Evolutionary conservation across 2,888 invertebrate genomes (phyloP), one percentile per base, ranked within the genome.

Genomic region (Hyposoter dolosus): DNA sequence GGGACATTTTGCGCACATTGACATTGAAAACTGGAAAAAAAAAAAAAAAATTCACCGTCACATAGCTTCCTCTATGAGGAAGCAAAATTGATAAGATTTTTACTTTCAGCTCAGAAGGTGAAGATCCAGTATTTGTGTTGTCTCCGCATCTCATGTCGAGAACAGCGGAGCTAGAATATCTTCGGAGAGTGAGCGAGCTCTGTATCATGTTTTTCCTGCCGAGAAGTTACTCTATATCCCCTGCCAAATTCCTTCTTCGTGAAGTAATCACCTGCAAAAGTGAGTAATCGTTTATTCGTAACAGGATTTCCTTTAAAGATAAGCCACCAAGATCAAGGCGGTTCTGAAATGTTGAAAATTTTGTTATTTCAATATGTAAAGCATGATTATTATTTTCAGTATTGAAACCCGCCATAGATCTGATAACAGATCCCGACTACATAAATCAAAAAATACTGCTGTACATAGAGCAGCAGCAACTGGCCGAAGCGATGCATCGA

Each of bases 371-470:
- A 17, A 3, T 7, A 50, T 50, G 6, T n/a, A 50, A 65, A 19
- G 17, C 17, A 1, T 32, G 3, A 65, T 35, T 17, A 40, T 40
- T 40, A 83, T 87, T 95, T 95, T 82, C 91, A 97, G 97, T 98
- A 87, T 95, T 98, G 83, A 97, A 97, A 93, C 98, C 98, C 77
- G 96, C 97, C 83, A 97, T 98, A 90, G 97, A 98, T 92, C 95
- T 97, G 91, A 94, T 98, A 65, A 98, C 98, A 9, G 98, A 98
- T 92, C 98, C 98, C 7, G 98, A 98, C 94, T 98, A 98, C 93
- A 97, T 98, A 90, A 98, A 98, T 94, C 97, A 97, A 93, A 97
- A 98, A 94, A 96, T 98, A 85, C 95, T 98, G 81, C 96, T 96
- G 88, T 98, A 98, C 93, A 96, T 98, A 87, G 97, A 98, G 93